Percentiles rank a stretch among this genome's conserved stretches.
phyloP scores from a whole-genome alignment of 2,113 vertebrate species.

The Fregetta grallaria region DNA sequence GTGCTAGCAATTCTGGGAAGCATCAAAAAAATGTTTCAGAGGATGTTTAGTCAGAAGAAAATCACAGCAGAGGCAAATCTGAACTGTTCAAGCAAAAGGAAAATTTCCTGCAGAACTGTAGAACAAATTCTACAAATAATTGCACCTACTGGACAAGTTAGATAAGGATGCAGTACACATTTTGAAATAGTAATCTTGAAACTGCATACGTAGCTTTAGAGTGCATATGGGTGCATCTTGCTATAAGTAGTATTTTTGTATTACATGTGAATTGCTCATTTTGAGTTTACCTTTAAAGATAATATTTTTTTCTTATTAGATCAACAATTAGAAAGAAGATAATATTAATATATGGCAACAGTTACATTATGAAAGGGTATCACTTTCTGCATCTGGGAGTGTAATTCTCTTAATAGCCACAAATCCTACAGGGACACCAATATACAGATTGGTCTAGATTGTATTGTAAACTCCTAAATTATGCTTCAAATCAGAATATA shows the following conservation, averaged over 20 bases:
- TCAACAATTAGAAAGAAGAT: not conserved
- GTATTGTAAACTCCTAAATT: not conserved
- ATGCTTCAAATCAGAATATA: not conserved
- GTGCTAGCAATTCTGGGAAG: conserved; percentile 26
- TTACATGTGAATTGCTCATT: not conserved
- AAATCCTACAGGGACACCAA: not conserved
- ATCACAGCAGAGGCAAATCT: conserved; percentile 43
- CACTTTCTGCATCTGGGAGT: not conserved
- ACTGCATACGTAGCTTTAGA: not conserved
- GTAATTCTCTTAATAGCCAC: not conserved
- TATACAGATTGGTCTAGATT: not conserved
- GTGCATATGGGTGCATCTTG: not conserved
- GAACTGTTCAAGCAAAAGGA: conserved; percentile 15
- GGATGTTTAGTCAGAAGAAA: conserved; percentile 54
- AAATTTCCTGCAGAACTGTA: conserved; percentile 51
- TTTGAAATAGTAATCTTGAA: conserved; percentile 55
- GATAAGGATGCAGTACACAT: conserved; percentile 52
- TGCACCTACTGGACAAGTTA: conserved; percentile 50
- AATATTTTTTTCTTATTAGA: not conserved
- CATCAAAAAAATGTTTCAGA: conserved; percentile 45
- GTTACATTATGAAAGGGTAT: not conserved
- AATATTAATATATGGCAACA: not conserved
- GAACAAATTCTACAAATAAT: conserved; percentile 63
- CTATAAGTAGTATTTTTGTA: not conserved
- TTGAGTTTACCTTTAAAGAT: not conserved